Evolutionary conservation across 2,888 invertebrate species (phyloP), one percentile per base, ranked within the genome.

Genomic region (Meghimatium bilineatum): DNA sequence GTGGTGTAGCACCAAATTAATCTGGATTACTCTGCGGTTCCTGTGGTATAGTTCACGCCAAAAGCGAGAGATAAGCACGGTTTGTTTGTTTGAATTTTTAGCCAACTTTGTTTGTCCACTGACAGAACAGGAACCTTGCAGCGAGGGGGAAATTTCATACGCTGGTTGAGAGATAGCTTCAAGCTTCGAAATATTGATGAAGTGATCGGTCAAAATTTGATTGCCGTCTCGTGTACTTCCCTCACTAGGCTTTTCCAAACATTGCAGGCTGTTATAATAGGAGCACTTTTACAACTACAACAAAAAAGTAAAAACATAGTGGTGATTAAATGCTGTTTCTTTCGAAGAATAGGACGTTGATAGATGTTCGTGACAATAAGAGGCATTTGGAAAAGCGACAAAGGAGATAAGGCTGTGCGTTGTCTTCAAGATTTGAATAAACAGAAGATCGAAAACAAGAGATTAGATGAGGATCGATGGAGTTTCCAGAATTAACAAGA

Each of bases 11-110:
- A 52, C 67, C 49, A 79, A 79, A 79, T 69, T 79, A 69, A 20
- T 20, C 23, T 49, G 49, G 69, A 69, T 79, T 79, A 38, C 34
- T 12, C 29, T 49, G 67, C 36, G 32, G 67, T 52, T 79, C 49
- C 52, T 67, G 72, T 34, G 69, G 71, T 34, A 52, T 34, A 80
- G 36, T 71, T 80, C 17, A 60, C 80, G 60, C 80, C 71, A 6
- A 69, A 34, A 32, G 71, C 80, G 80, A 80, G 71, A 80, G 80
- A 80, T 80, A 80, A 80, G 80, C 80, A 49, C 80, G 44, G 80
- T 69, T 67, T 29, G 67, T 49, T 56, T 80, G 80, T 72, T 72
- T 72, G 71, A 38, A 60, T 56, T 80, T 36, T 71, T 60, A 60
- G 69, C 20, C 56, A n/a, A 20, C 26, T 12, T 38, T 80, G 80